A percentile compares a stretch with the other conserved stretches of the same genome.
Evolutionary conservation across 2,797 vertebrate species (phyloP).

Genomic region (Falco columbarius): DNA sequence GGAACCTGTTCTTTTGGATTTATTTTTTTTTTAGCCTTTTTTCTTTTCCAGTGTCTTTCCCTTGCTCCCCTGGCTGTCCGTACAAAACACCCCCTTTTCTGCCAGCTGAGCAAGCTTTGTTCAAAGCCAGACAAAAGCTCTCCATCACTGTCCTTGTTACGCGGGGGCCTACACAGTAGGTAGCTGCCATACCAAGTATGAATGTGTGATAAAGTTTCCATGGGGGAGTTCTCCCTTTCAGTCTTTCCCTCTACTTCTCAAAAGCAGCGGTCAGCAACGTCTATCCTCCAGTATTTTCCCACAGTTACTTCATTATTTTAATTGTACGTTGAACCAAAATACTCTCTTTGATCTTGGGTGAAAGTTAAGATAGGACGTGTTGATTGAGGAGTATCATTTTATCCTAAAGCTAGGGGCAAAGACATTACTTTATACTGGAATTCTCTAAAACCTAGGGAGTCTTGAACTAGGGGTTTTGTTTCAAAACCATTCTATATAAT

Average conservation of each 20-base stretch:
- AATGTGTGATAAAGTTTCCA: not conserved
- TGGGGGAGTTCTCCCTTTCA: not conserved
- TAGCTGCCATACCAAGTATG: not conserved
- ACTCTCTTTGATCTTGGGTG: not conserved
- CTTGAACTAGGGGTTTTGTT: not conserved
- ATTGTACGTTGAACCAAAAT: not conserved
- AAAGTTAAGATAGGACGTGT: not conserved
- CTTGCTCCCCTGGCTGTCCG: not conserved
- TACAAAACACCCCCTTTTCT: not conserved
- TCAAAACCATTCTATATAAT: not conserved
- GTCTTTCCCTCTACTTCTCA: not conserved
- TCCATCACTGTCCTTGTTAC: not conserved
- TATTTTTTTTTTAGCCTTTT: not conserved
- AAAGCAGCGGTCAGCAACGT: not conserved
- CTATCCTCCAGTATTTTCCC: not conserved
- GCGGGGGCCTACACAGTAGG: not conserved
- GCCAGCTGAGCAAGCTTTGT: not conserved
- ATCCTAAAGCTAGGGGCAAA: not conserved
- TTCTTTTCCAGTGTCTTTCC: not conserved
- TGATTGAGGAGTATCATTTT: rapidly evolving
- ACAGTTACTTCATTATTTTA: not conserved
- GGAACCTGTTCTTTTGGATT: not conserved
- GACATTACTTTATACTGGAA: not conserved
- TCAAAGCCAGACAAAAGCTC: not conserved
- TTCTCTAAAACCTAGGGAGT: not conserved